Evolutionary conservation across 1,140 invertebrate genomes (phyloP).

Genomic region (Portunus trituberculatus): DNA sequence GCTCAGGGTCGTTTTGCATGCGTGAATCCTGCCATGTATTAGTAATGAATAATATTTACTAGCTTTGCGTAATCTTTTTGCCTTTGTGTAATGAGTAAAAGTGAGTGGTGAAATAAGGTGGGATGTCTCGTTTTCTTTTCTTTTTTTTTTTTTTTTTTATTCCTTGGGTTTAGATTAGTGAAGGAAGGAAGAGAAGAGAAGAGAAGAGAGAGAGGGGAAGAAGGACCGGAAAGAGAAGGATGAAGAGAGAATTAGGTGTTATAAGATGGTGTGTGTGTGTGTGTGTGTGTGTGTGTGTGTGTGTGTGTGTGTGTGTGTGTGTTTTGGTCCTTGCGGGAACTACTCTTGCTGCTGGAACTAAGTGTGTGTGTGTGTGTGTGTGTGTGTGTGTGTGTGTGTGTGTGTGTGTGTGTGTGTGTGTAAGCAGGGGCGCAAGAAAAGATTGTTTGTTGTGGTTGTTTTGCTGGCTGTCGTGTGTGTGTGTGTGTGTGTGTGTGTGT

Average conservation of each 20-base stretch:
- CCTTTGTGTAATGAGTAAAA: background rate
- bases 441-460: background rate
- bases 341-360: background rate
- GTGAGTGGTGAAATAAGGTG: background rate
- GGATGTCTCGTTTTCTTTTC: background rate
- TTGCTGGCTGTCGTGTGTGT: too few relatives aligned
- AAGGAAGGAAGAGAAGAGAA: too few relatives aligned
- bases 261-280: background rate
- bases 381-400: constrained; percentile 31
- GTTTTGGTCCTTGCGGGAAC: background rate
- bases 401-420: constrained; percentile 42
- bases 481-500: too few relatives aligned
- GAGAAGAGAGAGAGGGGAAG: background rate
- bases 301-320: background rate
- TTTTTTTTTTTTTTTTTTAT: background rate
- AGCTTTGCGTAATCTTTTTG: background rate
- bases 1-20: background rate
- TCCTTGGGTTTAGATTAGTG: background rate
- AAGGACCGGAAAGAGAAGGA: background rate
- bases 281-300: constrained; percentile 35
- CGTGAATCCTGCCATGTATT: background rate
- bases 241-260: background rate
- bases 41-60: background rate
- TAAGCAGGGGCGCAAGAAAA: background rate
- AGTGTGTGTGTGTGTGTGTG: constrained; percentile 39